Percentiles rank a stretch among this genome's conserved stretches.
Conservation (phyloP, 1,140 invertebrate species). For the Zelostemma sp. region DNA sequence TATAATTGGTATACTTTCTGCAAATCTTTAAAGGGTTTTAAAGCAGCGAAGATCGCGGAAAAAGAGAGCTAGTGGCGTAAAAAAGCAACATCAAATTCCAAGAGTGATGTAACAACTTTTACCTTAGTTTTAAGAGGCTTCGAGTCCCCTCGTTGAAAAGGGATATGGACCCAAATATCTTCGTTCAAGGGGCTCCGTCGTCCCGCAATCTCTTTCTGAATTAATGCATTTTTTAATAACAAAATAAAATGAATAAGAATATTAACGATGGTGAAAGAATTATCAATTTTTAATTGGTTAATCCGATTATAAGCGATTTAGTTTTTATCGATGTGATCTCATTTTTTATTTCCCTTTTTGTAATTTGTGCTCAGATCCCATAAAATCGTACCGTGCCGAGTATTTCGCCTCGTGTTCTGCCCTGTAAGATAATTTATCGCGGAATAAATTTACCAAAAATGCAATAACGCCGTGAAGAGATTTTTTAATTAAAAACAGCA, state of each 20-base stretch:
- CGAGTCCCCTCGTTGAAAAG: neutral
- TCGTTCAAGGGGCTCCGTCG: neutral
- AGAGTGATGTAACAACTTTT: constrained; percentile 1
- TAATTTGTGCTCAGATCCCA: too few relatives aligned
- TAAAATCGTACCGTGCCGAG: too few relatives aligned
- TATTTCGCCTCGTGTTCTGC: too few relatives aligned
- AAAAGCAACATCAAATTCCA: neutral
- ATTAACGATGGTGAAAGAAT: neutral
- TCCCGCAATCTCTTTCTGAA: neutral
- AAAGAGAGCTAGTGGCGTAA: neutral
- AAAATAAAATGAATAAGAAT: neutral
- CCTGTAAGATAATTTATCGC: too few relatives aligned
- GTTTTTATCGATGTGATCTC: too few relatives aligned
- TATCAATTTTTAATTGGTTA: neutral
- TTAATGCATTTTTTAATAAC: neutral
- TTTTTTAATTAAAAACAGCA: too few relatives aligned
- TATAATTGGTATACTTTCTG: neutral
- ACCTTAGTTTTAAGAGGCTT: neutral
- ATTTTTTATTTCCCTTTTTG: too few relatives aligned
- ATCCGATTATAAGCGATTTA: too few relatives aligned
- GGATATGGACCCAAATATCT: neutral
- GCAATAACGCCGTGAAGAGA: too few relatives aligned
- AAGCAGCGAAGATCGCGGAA: neutral
- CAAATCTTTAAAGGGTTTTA: neutral
- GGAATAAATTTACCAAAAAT: too few relatives aligned